Conservation (phyloP, 1,140 invertebrate species). For the Philopotamus ludificatus region DNA sequence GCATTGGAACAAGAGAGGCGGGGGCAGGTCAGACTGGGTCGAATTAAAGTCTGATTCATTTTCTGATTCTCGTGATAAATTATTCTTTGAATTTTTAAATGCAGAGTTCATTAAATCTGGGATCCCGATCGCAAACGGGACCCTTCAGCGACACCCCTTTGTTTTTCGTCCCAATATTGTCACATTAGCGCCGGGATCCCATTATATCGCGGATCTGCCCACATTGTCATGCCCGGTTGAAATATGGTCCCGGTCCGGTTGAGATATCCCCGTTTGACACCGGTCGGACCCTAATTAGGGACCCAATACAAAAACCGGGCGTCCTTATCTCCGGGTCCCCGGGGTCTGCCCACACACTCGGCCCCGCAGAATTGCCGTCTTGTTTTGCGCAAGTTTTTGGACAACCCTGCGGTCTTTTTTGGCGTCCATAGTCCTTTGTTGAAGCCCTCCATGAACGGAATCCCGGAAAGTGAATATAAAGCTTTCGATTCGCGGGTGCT, state of each 20-base stretch:
- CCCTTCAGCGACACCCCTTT: no score
- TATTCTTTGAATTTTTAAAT: no score
- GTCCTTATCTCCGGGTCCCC: constrained; percentile 3
- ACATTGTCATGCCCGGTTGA: constrained; percentile 24
- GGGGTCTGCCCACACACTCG: background rate
- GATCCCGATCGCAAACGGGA: no score
- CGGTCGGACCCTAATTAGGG: constrained; percentile 30
- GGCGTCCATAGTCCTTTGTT: background rate
- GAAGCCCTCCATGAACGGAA: no score
- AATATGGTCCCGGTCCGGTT: constrained; percentile 24
- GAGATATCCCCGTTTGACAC: constrained; percentile 28
- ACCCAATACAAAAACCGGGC: constrained; percentile 26
- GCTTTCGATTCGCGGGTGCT: no score
- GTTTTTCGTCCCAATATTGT: constrained; percentile 15
- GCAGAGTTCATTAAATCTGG: no score
- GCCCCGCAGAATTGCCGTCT: constrained; percentile 22
- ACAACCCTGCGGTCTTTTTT: background rate
- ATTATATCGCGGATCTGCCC: constrained; percentile 5
- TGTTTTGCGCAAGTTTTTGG: constrained; percentile 14
- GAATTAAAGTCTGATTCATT: background rate
- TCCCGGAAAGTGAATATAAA: no score
- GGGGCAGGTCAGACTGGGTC: background rate
- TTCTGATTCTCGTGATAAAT: no score
- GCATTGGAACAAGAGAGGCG: no score
- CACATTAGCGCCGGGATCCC: constrained; percentile 7